Percentiles rank a stretch among this genome's conserved stretches.
Evolutionary conservation across 1,140 invertebrate species (phyloP).

Genomic region (Apis dorsata): DNA sequence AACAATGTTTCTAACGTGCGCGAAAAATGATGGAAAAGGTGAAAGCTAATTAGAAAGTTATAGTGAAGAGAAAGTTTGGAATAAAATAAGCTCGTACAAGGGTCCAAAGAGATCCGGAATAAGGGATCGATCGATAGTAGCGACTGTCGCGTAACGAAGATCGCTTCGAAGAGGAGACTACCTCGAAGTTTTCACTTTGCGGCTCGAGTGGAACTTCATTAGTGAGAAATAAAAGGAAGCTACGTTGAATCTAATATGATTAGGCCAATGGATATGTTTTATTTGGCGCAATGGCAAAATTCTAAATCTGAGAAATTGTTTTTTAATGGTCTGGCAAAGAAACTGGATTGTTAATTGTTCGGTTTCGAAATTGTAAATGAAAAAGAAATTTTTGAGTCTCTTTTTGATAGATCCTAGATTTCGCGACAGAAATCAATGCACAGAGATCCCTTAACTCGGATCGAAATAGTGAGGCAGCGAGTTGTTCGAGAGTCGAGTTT

Average conservation of each 20-base stretch:
- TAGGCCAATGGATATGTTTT: neutral
- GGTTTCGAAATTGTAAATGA: neutral
- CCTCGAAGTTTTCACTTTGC: conserved; percentile 36
- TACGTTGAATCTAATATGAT: neutral
- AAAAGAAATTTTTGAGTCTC: neutral
- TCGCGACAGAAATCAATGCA: neutral
- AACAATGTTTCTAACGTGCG: conserved; percentile 11
- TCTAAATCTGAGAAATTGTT: neutral
- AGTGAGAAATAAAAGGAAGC: neutral
- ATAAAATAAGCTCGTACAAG: conserved; percentile 35
- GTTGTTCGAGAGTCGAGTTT: conserved; percentile 39
- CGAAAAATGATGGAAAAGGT: neutral
- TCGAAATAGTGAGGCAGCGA: conserved; percentile 7
- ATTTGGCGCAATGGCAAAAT: neutral
- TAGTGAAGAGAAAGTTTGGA: neutral
- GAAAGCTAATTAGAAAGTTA: neutral
- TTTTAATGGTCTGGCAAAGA: neutral
- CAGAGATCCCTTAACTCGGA: neutral
- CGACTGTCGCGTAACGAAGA: conserved; percentile 12
- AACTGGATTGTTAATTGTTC: neutral
- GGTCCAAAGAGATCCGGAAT: conserved; percentile 44
- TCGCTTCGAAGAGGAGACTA: neutral
- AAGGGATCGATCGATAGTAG: conserved; percentile 9
- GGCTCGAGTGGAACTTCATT: conserved; percentile 25
- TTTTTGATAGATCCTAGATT: too few species aligned